phyloP scores from a whole-genome alignment of 2,113 vertebrate genomes.

The Alectura lathami region DNA sequence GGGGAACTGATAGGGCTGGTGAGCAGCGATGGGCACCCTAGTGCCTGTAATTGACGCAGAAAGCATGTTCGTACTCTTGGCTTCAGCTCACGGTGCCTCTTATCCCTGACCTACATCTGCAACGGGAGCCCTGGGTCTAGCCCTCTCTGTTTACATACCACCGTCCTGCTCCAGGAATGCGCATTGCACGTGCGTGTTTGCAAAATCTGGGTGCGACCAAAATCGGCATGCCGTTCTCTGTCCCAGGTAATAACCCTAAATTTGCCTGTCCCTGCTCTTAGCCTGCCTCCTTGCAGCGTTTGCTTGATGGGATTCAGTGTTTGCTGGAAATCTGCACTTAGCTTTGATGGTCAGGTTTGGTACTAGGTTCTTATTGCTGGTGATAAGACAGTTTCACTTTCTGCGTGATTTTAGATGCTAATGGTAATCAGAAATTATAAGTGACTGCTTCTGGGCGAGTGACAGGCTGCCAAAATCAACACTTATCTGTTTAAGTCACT shows the following conservation, averaged over 20 bases:
- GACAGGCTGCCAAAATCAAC: slow-evolving; percentile 11
- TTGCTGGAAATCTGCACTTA: not conserved
- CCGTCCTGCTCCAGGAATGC: not conserved
- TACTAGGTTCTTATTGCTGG: not conserved
- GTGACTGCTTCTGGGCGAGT: not conserved
- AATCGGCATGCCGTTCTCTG: fast-evolving
- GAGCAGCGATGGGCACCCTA: slow-evolving; percentile 5
- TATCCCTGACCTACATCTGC: slow-evolving; percentile 38
- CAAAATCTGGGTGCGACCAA: not conserved
- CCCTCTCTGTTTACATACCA: not conserved
- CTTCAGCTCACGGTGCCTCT: not conserved
- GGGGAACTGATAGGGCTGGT: not conserved
- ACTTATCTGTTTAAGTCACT: not conserved
- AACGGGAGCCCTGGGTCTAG: slow-evolving; percentile 42
- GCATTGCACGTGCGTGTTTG: not conserved
- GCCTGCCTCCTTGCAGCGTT: too few species aligned
- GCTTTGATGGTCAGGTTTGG: not conserved
- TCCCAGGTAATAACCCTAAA: not conserved
- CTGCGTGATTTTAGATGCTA: slow-evolving; percentile 7
- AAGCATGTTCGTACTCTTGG: not conserved
- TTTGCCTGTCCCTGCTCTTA: not conserved
- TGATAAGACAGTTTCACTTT: not conserved
- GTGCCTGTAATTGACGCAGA: not conserved
- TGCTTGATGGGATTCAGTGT: too few species aligned
- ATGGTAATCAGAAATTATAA: not conserved